Evolutionary conservation across 2,888 invertebrate genomes (phyloP).

Genomic region (Parthenolecanium corni): DNA sequence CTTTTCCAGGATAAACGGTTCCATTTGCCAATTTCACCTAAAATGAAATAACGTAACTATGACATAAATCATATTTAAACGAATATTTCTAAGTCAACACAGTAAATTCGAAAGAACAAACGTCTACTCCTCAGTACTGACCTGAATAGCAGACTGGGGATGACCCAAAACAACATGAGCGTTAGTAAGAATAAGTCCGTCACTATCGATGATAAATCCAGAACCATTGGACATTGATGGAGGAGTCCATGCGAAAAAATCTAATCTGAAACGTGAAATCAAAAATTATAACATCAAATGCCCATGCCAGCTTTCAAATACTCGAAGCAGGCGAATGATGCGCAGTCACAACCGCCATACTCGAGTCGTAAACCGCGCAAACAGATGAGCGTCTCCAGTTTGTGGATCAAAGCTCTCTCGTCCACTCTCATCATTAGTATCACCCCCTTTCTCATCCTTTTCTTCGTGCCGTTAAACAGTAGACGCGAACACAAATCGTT

Average conservation of each 20-base stretch:
- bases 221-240: conserved; percentile 68
- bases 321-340: conserved; percentile 55
- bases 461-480: conserved; percentile 84
- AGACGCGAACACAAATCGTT: conserved; percentile 70
- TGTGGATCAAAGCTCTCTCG: conserved; percentile 72
- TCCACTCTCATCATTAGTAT: conserved; percentile 89
- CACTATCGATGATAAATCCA: conserved; percentile 75
- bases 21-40: conserved; percentile 57
- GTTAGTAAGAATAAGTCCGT: conserved; percentile 85
- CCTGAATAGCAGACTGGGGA: conserved; percentile 56
- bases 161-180: conserved; percentile 87
- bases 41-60: not conserved
- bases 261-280: conserved; percentile 38
- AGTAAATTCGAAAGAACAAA: not conserved
- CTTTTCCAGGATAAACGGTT: conserved; percentile 54
- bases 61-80: not conserved
- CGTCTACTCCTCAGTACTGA: conserved; percentile 36
- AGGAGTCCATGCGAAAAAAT: conserved; percentile 51
- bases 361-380: no score
- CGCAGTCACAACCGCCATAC: conserved; percentile 29
- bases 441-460: conserved; percentile 85
- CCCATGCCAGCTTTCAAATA: conserved; percentile 77
- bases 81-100: not conserved
- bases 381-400: conserved; percentile 22
- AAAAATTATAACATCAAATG: no score